Evolutionary conservation across 2,113 vertebrate species (phyloP).

Genomic region (Perognathus longimembris): DNA sequence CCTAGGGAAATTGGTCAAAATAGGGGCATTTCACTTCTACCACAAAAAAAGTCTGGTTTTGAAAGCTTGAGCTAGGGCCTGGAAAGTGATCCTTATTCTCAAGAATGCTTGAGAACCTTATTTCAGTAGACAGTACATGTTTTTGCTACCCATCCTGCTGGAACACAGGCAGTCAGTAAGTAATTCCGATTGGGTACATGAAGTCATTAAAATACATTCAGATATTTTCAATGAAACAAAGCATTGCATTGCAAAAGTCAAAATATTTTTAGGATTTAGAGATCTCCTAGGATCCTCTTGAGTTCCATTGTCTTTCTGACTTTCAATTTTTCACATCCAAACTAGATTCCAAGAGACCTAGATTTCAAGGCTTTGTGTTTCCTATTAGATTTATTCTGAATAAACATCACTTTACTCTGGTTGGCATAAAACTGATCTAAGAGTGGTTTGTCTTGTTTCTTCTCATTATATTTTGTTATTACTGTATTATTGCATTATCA

Average conservation of each 20-base stretch:
- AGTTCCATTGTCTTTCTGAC: not conserved
- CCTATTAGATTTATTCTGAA: not conserved
- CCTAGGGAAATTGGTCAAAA: not conserved
- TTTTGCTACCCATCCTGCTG: not conserved
- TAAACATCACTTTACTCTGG: not conserved
- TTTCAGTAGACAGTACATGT: not conserved
- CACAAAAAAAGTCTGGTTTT: not conserved
- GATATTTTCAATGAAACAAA: not conserved
- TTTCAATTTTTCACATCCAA: not conserved
- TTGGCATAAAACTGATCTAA: not conserved
- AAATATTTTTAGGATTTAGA: not conserved
- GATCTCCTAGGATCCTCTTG: not conserved
- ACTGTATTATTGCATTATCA: constrained; percentile 51
- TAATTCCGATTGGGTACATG: not conserved
- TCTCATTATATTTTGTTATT: constrained; percentile 50
- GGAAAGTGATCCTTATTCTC: not conserved
- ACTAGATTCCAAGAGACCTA: not conserved
- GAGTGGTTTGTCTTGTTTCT: constrained; percentile 43
- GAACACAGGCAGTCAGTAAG: not conserved
- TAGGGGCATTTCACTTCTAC: not conserved
- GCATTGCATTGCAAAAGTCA: not conserved
- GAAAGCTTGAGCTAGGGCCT: not conserved
- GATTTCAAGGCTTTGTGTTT: not conserved
- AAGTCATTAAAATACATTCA: constrained; percentile 21
- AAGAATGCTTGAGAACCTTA: not conserved